These are phyloP conservation scores for Stegastes partitus DNA, from an alignment of 2,113 vertebrate species.

Conservation along the genomic window DNA sequence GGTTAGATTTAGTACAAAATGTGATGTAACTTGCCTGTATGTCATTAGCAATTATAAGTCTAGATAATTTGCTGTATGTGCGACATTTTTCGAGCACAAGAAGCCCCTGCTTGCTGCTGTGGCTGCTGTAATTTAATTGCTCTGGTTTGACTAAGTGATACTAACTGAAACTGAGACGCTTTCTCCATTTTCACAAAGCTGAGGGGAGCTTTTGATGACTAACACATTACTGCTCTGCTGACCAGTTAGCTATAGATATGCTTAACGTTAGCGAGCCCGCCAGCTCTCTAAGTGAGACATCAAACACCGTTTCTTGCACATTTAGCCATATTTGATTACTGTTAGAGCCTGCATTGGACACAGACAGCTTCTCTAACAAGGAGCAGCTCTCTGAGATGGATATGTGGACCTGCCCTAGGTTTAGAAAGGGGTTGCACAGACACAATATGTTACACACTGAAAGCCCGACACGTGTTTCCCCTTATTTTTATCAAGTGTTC, in stretches of 20 bases:
- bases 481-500: not conserved
- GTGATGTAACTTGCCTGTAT: not conserved
- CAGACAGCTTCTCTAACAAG: constrained; percentile 7
- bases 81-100: not conserved
- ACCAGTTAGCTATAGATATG: constrained; percentile 30
- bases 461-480: not conserved
- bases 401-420: not conserved
- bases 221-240: constrained; percentile 38
- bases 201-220: constrained; percentile 37
- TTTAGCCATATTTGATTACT: constrained; percentile 46
- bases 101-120: not conserved
- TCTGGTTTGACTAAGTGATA: not conserved
- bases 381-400: not conserved
- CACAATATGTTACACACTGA: not conserved
- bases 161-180: constrained; percentile 9
- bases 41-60: not conserved
- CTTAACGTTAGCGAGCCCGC: constrained; percentile 36
- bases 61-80: not conserved
- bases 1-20: constrained; percentile 18
- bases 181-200: constrained; percentile 26
- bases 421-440: not conserved
- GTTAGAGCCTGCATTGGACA: not conserved
- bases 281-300: constrained; percentile 38
- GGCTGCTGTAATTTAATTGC: not conserved
- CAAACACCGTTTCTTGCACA: constrained; percentile 29